Conservation (phyloP, 2,888 invertebrate genomes). For the Hoplodrina blanda region DNA sequence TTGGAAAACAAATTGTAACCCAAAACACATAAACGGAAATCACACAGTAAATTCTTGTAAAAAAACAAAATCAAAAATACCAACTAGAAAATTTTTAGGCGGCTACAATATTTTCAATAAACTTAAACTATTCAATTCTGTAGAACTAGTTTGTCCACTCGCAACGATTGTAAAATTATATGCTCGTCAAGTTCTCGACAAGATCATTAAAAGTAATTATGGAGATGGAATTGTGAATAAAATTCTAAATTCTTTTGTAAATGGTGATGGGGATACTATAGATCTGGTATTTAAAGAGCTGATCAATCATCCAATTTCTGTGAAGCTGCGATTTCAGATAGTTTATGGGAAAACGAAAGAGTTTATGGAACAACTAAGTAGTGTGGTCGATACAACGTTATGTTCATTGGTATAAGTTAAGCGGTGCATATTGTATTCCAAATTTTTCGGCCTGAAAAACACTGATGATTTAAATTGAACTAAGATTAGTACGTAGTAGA, state of each 20-base stretch:
- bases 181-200: neutral
- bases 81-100: neutral
- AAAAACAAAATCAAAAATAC: neutral
- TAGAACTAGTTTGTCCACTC: constrained; percentile 7
- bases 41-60: neutral
- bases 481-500: no score
- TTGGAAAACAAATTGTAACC: neutral
- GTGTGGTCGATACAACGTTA: neutral
- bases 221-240: neutral
- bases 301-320: neutral
- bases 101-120: neutral
- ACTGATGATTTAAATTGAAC: no score
- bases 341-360: constrained; percentile 14
- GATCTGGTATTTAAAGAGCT: constrained; percentile 2
- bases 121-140: neutral
- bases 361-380: constrained; percentile 2
- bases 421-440: no score
- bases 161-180: constrained; percentile 1
- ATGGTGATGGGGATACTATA: neutral
- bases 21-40: neutral
- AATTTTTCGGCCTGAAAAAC: no score
- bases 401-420: constrained; percentile 7
- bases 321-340: constrained; percentile 7
- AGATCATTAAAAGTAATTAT: rapidly evolving
- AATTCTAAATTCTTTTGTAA: neutral